Conservation (phyloP, 64 coral and sea anemone species). For the Montipora foliosa region DNA sequence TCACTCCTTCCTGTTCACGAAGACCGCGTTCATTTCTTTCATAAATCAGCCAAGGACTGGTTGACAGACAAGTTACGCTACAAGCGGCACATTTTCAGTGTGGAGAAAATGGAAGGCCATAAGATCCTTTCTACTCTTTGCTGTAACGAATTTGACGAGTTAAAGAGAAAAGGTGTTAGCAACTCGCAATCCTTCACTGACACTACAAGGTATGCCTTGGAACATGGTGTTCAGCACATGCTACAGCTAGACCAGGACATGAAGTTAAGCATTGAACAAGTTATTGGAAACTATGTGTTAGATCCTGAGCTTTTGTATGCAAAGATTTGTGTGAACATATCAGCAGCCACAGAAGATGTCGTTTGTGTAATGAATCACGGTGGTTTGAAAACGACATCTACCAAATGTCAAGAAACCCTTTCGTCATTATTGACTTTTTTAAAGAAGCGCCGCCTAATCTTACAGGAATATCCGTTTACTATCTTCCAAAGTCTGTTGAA, state of each 20-base stretch:
- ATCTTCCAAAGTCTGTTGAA: constrained; percentile 10
- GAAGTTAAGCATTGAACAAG: too few species aligned
- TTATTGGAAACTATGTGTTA: too few species aligned
- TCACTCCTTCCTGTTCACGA: background rate
- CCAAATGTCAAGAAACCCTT: too few species aligned
- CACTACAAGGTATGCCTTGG: too few species aligned
- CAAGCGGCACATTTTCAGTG: background rate
- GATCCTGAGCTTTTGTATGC: too few species aligned
- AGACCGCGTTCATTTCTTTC: constrained; percentile 19
- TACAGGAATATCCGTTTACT: background rate
- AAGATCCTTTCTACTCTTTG: constrained; percentile 10
- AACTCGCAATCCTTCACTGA: background rate
- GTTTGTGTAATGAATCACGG: too few species aligned
- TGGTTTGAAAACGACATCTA: too few species aligned
- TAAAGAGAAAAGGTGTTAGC: background rate
- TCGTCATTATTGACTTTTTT: too few species aligned
- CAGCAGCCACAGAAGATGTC: too few species aligned
- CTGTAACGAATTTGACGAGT: background rate
- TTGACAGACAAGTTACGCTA: background rate
- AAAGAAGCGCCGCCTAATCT: background rate
- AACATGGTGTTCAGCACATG: too few species aligned
- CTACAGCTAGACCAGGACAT: too few species aligned
- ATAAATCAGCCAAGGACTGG: constrained; percentile 24
- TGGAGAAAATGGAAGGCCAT: background rate
- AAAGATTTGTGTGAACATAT: too few species aligned